Evolutionary conservation across 2,797 vertebrate species (phyloP), one percentile per base, ranked within the genome.

Genomic region (Simalia tracyae): DNA sequence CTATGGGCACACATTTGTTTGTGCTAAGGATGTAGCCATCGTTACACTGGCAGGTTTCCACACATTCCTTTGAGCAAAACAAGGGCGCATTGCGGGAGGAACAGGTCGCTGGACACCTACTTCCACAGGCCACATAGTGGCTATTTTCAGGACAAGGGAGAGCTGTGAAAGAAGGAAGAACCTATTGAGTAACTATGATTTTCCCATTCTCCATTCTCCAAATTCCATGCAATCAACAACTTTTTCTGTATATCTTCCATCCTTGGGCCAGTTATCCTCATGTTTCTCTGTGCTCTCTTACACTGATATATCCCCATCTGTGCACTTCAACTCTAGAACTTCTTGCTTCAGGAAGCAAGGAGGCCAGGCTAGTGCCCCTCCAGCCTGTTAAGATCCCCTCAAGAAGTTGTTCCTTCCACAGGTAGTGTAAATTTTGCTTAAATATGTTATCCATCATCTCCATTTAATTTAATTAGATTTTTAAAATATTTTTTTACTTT

Each of bases 41-140:
- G 1, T 89, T 81, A 24, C 88, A 89, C 66, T 89, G 89, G 72
- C 89, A 94, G 54, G 84, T 1, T 0, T 92, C n/a, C 1, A 0
- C 0, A 14, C 89, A 93, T 0, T 57, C 66, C 0, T 0, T 0
- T 0, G 0, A 0, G 36, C 91, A 92, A 92, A 89, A 15, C 0
- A 15, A 0, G 0, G 64, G 84, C 89, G 36, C 91, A 5, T 15
- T 19, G 1, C n/a, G 86, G 42, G 81, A 0, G 0, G 54, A 0
- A 2, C 95, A 94, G 28, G 92, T 94, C 17, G 88, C 2, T 0
- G 92, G 95, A 2, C 95, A 90, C 0, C 84, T 63, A 0, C 59
- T n/a, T 1, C 86, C 42, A 0, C 93, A 91, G 66, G 91, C 2
- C n/a, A 72, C 88, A 57, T 26, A 36, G 88, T 89, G 89, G 56